Percentiles rank a stretch among this genome's conserved stretches.
These are phyloP conservation scores for Crocidura indochinensis DNA, from an alignment of 2,797 vertebrate genomes.

Conservation along the genomic window DNA sequence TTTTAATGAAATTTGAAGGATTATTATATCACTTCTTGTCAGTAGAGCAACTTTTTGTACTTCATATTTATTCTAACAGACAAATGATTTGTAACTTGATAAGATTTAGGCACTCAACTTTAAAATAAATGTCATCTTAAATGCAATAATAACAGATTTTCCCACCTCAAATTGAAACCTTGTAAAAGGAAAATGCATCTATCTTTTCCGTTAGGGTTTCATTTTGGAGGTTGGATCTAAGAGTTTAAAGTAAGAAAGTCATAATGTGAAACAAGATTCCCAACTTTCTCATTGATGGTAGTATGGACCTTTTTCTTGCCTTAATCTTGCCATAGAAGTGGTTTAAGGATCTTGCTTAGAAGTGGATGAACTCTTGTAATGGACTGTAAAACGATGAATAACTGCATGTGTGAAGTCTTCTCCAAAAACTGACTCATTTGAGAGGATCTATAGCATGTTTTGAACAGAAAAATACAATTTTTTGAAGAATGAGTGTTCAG, in stretches of 20 bases:
- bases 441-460: slow-evolving; percentile 21
- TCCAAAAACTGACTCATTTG: neutral
- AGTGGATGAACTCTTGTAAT: neutral
- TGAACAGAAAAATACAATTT: slow-evolving; percentile 66
- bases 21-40: slow-evolving; percentile 29
- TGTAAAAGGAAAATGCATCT: slow-evolving; percentile 50
- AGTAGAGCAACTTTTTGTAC: slow-evolving; percentile 44
- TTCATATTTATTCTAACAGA: slow-evolving; percentile 60
- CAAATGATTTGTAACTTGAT: slow-evolving; percentile 14
- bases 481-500: slow-evolving; percentile 51
- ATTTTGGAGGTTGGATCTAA: slow-evolving; percentile 4
- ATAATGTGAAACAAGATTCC: neutral
- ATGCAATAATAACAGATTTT: slow-evolving; percentile 33
- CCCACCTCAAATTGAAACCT: slow-evolving; percentile 12
- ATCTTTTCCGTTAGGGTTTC: slow-evolving; percentile 13
- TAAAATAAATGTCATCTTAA: slow-evolving; percentile 59
- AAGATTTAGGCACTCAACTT: slow-evolving; percentile 59
- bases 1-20: slow-evolving; percentile 52
- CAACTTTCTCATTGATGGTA: neutral
- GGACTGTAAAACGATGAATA: neutral
- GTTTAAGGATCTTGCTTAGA: slow-evolving; percentile 20
- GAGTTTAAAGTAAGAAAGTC: neutral
- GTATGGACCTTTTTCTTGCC: neutral
- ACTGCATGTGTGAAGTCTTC: slow-evolving; percentile 29
- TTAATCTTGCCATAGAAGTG: neutral